Percentiles rank a stretch among this genome's conserved stretches.
These are phyloP conservation scores for Andrena dorsata DNA, from an alignment of 2,888 invertebrate species.

Conservation along the genomic window DNA sequence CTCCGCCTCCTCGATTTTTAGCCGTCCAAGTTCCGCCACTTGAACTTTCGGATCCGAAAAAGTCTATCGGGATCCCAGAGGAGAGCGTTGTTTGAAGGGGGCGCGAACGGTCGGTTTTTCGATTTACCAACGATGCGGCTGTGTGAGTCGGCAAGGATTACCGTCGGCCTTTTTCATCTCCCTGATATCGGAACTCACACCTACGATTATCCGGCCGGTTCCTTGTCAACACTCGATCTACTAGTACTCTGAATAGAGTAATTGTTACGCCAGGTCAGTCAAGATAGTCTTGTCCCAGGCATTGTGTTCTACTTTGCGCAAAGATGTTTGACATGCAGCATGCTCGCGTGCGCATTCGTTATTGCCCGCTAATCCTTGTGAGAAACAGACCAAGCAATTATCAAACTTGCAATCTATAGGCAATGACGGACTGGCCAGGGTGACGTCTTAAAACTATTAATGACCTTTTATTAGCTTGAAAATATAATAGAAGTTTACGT, in stretches of 20 bases:
- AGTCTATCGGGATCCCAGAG: slow-evolving; percentile 50
- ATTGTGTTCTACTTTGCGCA: not conserved
- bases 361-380: no score
- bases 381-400: no score
- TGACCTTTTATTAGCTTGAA: no score
- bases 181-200: slow-evolving; percentile 71
- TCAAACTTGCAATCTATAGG: no score
- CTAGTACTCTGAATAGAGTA: slow-evolving; percentile 54
- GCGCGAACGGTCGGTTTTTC: slow-evolving; percentile 45
- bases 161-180: slow-evolving; percentile 77
- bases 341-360: no score
- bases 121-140: slow-evolving; percentile 26
- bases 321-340: not conserved
- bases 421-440: no score
- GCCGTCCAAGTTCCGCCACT: slow-evolving; percentile 34
- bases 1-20: slow-evolving; percentile 29
- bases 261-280: slow-evolving; percentile 51
- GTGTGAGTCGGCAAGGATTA: slow-evolving; percentile 73
- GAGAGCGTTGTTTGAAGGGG: slow-evolving; percentile 59
- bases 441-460: no score
- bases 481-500: no score
- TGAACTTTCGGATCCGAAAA: slow-evolving; percentile 61
- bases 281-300: slow-evolving; percentile 14
- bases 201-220: slow-evolving; percentile 58
- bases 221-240: slow-evolving; percentile 40